Conservation (phyloP, 2,888 invertebrate species). For the Trichogramma dendrolimi region DNA sequence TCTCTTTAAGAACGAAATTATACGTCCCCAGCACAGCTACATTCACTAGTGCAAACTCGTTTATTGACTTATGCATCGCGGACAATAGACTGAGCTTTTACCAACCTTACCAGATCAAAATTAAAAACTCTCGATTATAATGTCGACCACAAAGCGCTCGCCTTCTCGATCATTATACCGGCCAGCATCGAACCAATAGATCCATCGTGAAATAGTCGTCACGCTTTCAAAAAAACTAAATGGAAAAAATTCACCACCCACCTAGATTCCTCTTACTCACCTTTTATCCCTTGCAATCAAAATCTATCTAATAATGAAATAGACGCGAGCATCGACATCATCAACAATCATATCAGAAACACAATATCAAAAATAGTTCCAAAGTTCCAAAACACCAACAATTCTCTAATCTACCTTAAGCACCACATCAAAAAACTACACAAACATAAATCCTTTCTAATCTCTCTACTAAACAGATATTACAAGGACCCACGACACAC, state of each 20-base stretch:
- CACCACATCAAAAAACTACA: constrained; percentile 4
- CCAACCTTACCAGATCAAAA: constrained; percentile 7
- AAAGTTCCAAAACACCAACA: not conserved
- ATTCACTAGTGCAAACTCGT: constrained; percentile 15
- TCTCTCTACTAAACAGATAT: not conserved
- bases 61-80: constrained; percentile 19
- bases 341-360: not conserved
- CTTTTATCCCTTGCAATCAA: constrained; percentile 13
- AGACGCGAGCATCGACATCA: not conserved
- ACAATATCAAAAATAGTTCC: not conserved
- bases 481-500: not conserved
- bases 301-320: constrained; percentile 27
- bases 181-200: not conserved
- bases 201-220: not conserved
- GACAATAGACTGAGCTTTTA: constrained; percentile 13
- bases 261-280: not conserved
- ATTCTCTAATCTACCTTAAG: not conserved
- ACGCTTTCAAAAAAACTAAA: constrained; percentile 21
- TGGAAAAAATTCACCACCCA: constrained; percentile 20
- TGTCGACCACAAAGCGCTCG: constrained; percentile 23
- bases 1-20: constrained; percentile 1
- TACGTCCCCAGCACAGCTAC: constrained; percentile 12
- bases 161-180: constrained; percentile 3
- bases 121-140: constrained; percentile 8
- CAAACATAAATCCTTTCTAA: constrained; percentile 3